Evolutionary conservation across 1,140 invertebrate genomes (phyloP).

Genomic region (Drosophila oshimai): DNA sequence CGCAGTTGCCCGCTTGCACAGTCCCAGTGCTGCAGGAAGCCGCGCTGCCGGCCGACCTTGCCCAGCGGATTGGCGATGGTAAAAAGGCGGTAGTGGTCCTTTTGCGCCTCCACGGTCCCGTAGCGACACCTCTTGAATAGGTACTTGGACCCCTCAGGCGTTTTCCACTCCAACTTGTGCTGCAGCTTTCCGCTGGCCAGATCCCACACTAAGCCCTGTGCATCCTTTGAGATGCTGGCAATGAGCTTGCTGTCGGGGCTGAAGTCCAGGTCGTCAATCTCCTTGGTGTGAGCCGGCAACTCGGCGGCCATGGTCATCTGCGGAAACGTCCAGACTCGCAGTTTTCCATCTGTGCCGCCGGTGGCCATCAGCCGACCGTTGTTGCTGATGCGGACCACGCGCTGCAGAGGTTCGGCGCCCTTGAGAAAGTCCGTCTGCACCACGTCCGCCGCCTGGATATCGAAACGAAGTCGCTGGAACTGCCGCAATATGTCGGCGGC

Average conservation of each 20-base stretch:
- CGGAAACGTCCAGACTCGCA: conserved; percentile 95
- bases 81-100: conserved; percentile 88
- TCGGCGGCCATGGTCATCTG: conserved; percentile 87
- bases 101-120: conserved; percentile 87
- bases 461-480: conserved; percentile 87
- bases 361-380: conserved; percentile 92
- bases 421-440: conserved; percentile 89
- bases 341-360: conserved; percentile 93
- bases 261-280: conserved; percentile 96
- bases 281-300: conserved; percentile 89
- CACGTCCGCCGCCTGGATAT: conserved; percentile 89
- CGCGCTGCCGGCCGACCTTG: conserved; percentile 87
- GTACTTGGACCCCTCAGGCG: conserved; percentile 89
- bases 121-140: conserved; percentile 92
- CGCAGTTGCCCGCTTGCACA: conserved; percentile 84
- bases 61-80: conserved; percentile 91
- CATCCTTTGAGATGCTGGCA: conserved; percentile 94
- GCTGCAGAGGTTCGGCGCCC: conserved; percentile 90
- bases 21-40: conserved; percentile 90
- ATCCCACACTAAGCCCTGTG: conserved; percentile 91
- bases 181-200: conserved; percentile 82
- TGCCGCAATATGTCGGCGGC: conserved; percentile 83
- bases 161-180: conserved; percentile 87
- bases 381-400: conserved; percentile 91
- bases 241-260: conserved; percentile 89